phyloP scores from a whole-genome alignment of 2,113 vertebrate species.

The Elanoides forficatus region DNA sequence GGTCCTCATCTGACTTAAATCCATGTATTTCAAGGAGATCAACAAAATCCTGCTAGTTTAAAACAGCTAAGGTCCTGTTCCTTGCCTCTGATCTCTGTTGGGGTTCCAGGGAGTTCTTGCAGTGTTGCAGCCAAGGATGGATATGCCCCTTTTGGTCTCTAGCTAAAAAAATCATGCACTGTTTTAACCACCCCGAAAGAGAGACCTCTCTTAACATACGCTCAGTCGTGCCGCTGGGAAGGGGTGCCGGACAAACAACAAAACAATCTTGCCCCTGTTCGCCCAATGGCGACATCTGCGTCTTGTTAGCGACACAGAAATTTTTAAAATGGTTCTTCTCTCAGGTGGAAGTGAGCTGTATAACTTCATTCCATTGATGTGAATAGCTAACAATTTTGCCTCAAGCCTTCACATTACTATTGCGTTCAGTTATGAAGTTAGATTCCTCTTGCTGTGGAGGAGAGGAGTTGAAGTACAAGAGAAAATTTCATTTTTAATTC shows the following conservation, averaged over 20 bases:
- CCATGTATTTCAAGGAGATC: not conserved
- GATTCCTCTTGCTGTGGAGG: not conserved
- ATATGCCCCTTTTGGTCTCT: not conserved
- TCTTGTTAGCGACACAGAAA: not conserved
- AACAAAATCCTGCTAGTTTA: not conserved
- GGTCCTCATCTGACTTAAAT: not conserved
- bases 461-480: not conserved
- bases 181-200: not conserved
- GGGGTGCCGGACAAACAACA: not conserved
- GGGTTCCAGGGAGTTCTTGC: not conserved
- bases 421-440: not conserved
- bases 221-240: not conserved
- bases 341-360: constrained; percentile 32
- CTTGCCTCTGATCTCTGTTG: not conserved
- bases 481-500: not conserved
- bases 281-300: not conserved
- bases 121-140: not conserved
- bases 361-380: constrained; percentile 26
- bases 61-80: not conserved
- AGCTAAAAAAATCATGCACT: not conserved
- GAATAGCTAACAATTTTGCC: constrained; percentile 3
- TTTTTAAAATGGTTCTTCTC: not conserved
- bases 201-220: accelerated
- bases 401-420: not conserved
- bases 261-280: not conserved